Evolutionary conservation across 2,113 vertebrate species (phyloP).

Genomic region (Pandion haliaetus): DNA sequence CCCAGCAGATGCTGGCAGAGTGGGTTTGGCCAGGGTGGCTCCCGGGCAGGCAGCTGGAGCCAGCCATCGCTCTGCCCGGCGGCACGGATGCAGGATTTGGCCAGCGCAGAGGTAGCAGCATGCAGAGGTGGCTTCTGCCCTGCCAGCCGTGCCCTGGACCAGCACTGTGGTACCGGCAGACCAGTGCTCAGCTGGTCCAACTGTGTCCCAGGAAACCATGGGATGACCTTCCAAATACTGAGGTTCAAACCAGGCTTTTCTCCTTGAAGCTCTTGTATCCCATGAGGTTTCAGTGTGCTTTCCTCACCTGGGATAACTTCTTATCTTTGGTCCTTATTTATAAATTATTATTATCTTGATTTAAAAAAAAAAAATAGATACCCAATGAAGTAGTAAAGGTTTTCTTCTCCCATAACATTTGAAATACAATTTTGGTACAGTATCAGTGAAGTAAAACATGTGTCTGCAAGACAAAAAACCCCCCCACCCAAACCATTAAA

Average conservation of each 20-base stretch:
- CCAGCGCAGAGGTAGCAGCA: background rate
- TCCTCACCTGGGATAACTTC: background rate
- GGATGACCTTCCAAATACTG: background rate
- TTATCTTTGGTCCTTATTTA: background rate
- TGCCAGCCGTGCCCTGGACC: background rate
- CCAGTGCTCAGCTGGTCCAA: background rate
- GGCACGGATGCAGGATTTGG: rapidly evolving
- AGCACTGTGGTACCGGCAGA: rapidly evolving
- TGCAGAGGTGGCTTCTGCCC: background rate
- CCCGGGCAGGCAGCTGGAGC: background rate
- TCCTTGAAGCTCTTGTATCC: background rate
- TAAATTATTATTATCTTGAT: background rate
- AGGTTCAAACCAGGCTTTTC: background rate
- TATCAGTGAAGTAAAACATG: background rate
- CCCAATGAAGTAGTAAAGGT: background rate
- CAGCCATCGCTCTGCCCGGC: rapidly evolving
- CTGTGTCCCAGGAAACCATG: background rate
- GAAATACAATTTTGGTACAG: background rate
- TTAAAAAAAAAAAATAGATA: background rate
- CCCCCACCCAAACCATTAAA: background rate
- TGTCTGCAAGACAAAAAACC: background rate
- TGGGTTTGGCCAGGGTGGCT: background rate
- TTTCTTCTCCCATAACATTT: background rate
- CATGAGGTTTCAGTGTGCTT: background rate
- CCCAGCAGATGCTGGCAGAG: background rate